Evolutionary conservation across 2,797 vertebrate genomes (phyloP).

Genomic region (Masticophis lateralis): DNA sequence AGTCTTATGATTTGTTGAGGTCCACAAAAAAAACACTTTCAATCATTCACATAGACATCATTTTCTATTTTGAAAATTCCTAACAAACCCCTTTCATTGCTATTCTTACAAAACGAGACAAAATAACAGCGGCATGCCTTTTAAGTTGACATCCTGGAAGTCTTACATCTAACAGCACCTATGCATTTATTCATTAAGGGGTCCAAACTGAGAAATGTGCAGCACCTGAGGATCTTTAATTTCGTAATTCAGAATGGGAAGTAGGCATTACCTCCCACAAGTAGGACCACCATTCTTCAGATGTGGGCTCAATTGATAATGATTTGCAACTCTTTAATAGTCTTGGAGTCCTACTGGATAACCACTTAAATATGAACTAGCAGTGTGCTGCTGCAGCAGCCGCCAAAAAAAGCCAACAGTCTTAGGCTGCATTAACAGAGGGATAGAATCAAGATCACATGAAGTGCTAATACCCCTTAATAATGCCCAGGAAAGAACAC

Average conservation of each 20-base stretch:
- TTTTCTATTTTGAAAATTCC: neutral
- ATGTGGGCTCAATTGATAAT: neutral
- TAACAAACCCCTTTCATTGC: neutral
- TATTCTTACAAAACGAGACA: neutral
- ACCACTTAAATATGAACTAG: too few relatives aligned
- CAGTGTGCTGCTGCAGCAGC: too few relatives aligned
- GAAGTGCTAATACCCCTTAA: too few relatives aligned
- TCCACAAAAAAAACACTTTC: neutral
- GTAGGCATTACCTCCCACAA: neutral
- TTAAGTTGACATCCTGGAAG: neutral
- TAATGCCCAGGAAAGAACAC: too few relatives aligned
- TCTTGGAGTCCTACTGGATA: too few relatives aligned
- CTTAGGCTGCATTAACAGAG: too few relatives aligned
- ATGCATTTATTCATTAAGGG: neutral
- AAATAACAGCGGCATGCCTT: neutral
- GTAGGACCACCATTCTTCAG: neutral
- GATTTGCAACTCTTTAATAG: neutral
- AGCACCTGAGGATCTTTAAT: neutral
- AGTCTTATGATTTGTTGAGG: neutral
- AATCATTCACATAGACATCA: neutral
- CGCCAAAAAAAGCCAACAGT: too few relatives aligned
- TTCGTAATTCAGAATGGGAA: neutral
- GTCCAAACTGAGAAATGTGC: neutral
- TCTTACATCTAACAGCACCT: neutral
- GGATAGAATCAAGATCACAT: too few relatives aligned